Conservation (phyloP, 30 jellyfish, hydroid and myxozoan genomes). For the Mastigias papua region DNA sequence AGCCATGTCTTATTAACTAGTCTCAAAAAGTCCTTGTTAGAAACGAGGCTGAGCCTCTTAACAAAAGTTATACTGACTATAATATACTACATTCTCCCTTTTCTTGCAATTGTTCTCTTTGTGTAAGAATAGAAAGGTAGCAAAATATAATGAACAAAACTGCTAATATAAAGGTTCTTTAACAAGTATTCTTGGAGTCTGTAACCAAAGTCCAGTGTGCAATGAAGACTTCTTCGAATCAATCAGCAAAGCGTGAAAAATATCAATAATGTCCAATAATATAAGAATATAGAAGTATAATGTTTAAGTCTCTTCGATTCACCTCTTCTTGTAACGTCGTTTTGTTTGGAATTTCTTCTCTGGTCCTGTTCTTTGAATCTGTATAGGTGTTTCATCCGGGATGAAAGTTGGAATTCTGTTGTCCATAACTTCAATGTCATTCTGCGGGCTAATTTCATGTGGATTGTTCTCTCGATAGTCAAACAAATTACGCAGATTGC, state of each 20-base stretch:
- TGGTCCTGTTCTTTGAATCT: conserved; percentile 12
- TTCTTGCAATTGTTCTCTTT: neutral
- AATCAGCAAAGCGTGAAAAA: neutral
- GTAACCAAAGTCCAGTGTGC: neutral
- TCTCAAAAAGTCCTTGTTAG: neutral
- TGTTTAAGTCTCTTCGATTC: neutral
- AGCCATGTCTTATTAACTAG: neutral
- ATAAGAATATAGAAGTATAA: neutral
- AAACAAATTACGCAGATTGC: neutral
- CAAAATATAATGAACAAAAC: neutral
- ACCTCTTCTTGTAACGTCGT: conserved; percentile 28
- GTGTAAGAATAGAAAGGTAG: neutral
- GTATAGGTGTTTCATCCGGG: no score
- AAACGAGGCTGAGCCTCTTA: neutral
- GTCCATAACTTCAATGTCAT: neutral
- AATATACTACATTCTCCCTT: neutral
- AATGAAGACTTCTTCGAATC: neutral
- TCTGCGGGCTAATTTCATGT: conserved; percentile 7
- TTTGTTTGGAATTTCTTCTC: conserved; percentile 1
- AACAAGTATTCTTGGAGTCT: neutral
- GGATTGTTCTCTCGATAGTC: neutral
- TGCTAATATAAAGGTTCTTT: neutral
- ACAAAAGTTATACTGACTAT: neutral
- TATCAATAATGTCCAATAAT: neutral
- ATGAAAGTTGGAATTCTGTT: no score